Base-by-base conservation (phyloP, 92 coral and sea anemone genomes). In the Epizoanthus fatuus region DNA sequence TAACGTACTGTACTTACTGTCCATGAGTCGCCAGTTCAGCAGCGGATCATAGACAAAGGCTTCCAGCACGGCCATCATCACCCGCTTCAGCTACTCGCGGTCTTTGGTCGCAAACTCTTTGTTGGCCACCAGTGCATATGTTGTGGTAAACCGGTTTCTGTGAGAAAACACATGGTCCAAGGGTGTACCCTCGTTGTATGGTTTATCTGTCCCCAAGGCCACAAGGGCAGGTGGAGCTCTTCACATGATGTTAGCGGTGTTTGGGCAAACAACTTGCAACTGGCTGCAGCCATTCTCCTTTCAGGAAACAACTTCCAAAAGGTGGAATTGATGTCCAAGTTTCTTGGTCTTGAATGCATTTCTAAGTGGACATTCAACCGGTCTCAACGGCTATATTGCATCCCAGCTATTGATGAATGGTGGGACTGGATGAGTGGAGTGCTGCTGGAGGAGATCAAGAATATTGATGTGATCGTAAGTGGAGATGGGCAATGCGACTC, bases 51-150 rank as follows among this genome's bases (percentile, higher is more conserved):
- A 97, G 20, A 97, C 99, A 70, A 97, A 97, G 3, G 99, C 99
- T 60, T 97, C 99, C 58, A 97, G 90, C 75, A 97, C 99, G n/a
- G 99, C 99, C 99, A 97, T 97, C 9, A 97, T n/a, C n/a, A n/a
- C n/a, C n/a, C n/a, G n/a, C n/a, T n/a, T n/a, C n/a, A n/a, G n/a
- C n/a, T n/a, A n/a, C n/a, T n/a, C n/a, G n/a, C n/a, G n/a, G n/a
- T n/a, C n/a, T n/a, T n/a, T n/a, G n/a, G n/a, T n/a, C n/a, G n/a
- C n/a, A n/a, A 57, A 22, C 63, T 57, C 63, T 57, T 57, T 57
- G 63, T 57, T 57, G 63, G 25, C 22, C 63, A 57, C 19, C 63
- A 57, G 63, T 57, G 63, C 25, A 57, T 15, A 57, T 57, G 25
- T 57, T 57, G 63, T 57, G 25, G 63, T 57, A 16, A 57, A 57